Base-by-base conservation (phyloP, 2,113 vertebrate species). In the Ondatra zibethicus region DNA sequence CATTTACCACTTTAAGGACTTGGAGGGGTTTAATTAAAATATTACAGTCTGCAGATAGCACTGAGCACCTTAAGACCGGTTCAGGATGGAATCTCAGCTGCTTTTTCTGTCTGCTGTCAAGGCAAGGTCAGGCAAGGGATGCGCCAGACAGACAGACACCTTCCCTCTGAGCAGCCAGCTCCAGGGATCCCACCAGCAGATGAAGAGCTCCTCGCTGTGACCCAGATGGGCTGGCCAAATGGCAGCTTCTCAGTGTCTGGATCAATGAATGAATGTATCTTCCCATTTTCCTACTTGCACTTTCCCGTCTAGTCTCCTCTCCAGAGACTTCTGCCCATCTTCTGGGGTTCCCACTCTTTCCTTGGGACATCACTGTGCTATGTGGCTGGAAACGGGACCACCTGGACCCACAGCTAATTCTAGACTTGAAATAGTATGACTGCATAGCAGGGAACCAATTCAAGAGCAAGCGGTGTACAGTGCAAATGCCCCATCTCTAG, bases 21-120 rank as follows among this genome's bases (percentile, higher is more conserved):
- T 97, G 96, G 85, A 98, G 73, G 93, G 92, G 97, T 97, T 98
- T 98, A 98, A 98, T 98, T 98, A 97, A 98, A 98, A 95, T 76
- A 98, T 97, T 98, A 98, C 92, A 98, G 97, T 97, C 92, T 96
- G 90, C 50, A 97, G 95, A 93, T 97, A 97, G 93, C 98, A 96
- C 89, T 25, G 33, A 75, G 52, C 47, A 84, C 89, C 68, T 97
- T 63, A 85, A 92, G 86, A 81, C 81, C 70, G 88, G 55, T 87
- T 93, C 6, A 13, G 29, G 76, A 47, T 47, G 87, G 55, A 93
- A 68, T 39, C 47, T 63, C 16, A 81, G 68, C 23, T 77, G 23
- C 73, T 75, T 92, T 92, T 84, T 82, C 7, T 19, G 73, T 63
- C 65, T 80, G 73, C 73, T 96, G 72, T 68, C 58, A 78, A 66